phyloP scores from a whole-genome alignment of 2,888 invertebrate genomes.

The Uropetala carovei region DNA sequence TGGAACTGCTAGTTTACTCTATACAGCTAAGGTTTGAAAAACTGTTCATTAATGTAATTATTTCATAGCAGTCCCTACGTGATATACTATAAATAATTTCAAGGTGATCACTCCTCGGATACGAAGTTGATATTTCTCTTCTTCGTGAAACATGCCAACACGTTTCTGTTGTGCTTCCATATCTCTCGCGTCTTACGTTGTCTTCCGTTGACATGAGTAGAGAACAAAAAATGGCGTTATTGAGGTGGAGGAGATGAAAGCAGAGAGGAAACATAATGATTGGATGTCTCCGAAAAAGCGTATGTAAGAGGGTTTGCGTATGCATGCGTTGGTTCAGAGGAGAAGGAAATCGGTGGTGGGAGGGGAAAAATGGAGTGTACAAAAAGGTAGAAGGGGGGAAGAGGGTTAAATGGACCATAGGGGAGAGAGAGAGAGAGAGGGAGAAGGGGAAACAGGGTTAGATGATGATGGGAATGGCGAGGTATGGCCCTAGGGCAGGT shows the following conservation, averaged over 20 bases:
- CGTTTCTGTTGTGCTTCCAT: too few species aligned
- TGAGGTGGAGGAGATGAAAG: background rate
- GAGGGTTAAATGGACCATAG: background rate
- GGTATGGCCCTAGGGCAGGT: conserved; percentile 29
- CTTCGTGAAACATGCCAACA: too few species aligned
- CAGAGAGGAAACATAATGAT: background rate
- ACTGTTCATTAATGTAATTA: too few species aligned
- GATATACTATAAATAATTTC: too few species aligned
- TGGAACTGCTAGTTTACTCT: too few species aligned
- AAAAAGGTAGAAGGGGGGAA: background rate
- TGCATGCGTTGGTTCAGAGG: background rate
- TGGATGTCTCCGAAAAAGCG: background rate
- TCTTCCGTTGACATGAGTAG: background rate
- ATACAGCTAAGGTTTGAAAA: too few species aligned
- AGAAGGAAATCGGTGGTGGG: too few species aligned
- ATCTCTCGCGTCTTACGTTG: too few species aligned
- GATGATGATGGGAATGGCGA: background rate
- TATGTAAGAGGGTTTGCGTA: background rate
- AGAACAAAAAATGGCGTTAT: background rate
- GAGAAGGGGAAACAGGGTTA: background rate
- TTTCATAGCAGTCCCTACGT: too few species aligned
- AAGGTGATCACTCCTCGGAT: too few species aligned
- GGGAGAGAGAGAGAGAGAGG: background rate
- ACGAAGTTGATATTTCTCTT: too few species aligned
- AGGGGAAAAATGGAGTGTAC: background rate